These are phyloP conservation scores for Boloria euphrosyne DNA, from an alignment of 2,888 invertebrate genomes.

Conservation along the genomic window DNA sequence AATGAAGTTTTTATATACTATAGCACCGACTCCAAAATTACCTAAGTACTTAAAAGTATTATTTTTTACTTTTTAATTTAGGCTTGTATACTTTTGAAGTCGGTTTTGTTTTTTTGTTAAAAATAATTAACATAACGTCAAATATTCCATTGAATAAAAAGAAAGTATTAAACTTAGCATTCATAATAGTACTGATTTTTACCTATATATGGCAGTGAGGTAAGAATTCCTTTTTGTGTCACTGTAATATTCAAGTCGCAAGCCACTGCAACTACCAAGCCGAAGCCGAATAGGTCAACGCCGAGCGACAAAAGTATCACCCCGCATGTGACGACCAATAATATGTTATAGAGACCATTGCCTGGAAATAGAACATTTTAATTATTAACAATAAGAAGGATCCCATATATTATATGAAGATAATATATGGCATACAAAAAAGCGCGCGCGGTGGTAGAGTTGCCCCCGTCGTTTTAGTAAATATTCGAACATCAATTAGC, in stretches of 20 bases:
- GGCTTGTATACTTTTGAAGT: no score
- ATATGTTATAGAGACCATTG: slow-evolving; percentile 68
- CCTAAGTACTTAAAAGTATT: no score
- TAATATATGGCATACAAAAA: no score
- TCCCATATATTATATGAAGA: no score
- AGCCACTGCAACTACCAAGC: slow-evolving; percentile 80
- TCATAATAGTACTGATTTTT: slow-evolving; percentile 38
- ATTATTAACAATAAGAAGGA: background rate
- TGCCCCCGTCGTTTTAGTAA: no score
- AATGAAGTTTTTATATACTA: no score
- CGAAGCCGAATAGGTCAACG: slow-evolving; percentile 81
- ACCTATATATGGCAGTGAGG: slow-evolving; percentile 82
- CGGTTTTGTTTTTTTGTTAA: no score
- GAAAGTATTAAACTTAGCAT: background rate
- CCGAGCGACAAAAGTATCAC: slow-evolving; percentile 80
- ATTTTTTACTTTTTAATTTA: no score
- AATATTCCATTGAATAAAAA: background rate
- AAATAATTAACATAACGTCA: no score
- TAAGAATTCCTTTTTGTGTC: slow-evolving; percentile 80
- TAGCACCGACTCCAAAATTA: no score
- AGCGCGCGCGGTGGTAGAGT: no score
- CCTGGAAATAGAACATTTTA: slow-evolving; percentile 52
- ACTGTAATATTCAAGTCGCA: slow-evolving; percentile 80
- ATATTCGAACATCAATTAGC: no score
- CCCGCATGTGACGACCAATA: slow-evolving; percentile 61